Evolutionary conservation across 2,113 vertebrate species (phyloP).

Genomic region (Coregonus clupeaformis): DNA sequence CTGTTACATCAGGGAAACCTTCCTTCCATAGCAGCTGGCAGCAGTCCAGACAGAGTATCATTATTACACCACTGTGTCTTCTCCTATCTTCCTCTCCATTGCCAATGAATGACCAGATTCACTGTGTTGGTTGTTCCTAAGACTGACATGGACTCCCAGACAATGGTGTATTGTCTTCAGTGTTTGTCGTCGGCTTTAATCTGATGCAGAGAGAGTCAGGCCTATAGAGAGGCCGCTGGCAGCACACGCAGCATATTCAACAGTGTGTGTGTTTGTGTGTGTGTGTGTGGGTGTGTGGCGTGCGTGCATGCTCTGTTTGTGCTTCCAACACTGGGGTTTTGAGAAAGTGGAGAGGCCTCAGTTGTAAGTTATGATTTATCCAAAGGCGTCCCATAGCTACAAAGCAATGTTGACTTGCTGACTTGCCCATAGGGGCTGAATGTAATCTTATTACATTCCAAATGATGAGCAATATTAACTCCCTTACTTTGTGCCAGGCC

Average conservation of each 20-base stretch:
- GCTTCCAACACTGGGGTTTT: slow-evolving; percentile 46
- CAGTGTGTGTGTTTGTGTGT: not conserved
- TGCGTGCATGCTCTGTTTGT: slow-evolving; percentile 41
- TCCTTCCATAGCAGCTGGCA: not conserved
- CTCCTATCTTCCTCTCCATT: slow-evolving; percentile 32
- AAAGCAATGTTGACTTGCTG: slow-evolving; percentile 23
- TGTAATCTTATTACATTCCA: slow-evolving; percentile 54
- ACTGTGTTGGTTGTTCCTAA: slow-evolving; percentile 12
- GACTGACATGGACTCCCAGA: slow-evolving; percentile 42
- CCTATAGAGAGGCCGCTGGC: slow-evolving; percentile 37
- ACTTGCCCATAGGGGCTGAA: slow-evolving; percentile 38
- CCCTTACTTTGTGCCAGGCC: slow-evolving; percentile 78
- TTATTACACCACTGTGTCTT: slow-evolving; percentile 45
- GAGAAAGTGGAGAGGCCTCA: slow-evolving; percentile 46
- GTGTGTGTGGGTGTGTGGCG: too few species aligned
- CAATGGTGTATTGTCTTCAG: slow-evolving; percentile 58
- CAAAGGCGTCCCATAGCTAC: slow-evolving; percentile 50
- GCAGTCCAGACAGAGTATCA: slow-evolving; percentile 11
- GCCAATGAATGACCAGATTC: slow-evolving; percentile 34
- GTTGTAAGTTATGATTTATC: slow-evolving; percentile 65
- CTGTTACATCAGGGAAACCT: slow-evolving; percentile 10
- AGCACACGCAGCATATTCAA: slow-evolving; percentile 32
- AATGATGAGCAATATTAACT: slow-evolving; percentile 67
- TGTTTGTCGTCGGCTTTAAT: slow-evolving; percentile 59
- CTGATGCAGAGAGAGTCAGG: slow-evolving; percentile 55